Conservation (phyloP, 1,140 invertebrate genomes). For the Drosophila ogumai region DNA sequence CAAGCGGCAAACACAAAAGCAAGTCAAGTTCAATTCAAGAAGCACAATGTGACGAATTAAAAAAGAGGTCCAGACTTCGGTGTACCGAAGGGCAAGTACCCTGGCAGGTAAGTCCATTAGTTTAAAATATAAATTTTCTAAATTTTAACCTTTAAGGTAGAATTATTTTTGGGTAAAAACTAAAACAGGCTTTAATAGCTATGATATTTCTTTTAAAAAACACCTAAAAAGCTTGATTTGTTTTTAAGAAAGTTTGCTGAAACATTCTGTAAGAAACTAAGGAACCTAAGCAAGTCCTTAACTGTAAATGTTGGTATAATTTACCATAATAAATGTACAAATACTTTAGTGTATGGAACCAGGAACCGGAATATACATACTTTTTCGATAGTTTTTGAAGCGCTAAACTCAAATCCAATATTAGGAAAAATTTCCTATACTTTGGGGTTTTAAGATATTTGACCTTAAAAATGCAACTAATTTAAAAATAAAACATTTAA, state of each 20-base stretch:
- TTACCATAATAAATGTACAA: not conserved
- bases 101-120: conserved; percentile 19
- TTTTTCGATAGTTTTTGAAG: too few species aligned
- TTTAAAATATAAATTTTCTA: not conserved
- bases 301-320: not conserved
- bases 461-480: too few species aligned
- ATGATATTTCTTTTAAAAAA: not conserved
- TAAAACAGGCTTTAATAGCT: too few species aligned
- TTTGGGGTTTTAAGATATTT: too few species aligned
- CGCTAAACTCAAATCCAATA: too few species aligned
- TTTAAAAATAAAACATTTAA: too few species aligned
- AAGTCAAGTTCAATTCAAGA: conserved; percentile 23
- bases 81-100: conserved; percentile 23
- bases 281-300: not conserved
- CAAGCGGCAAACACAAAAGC: conserved; percentile 28
- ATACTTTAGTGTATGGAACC: too few species aligned
- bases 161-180: too few species aligned
- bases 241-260: not conserved
- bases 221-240: not conserved
- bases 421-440: too few species aligned
- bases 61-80: conserved; percentile 13
- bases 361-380: too few species aligned
- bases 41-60: conserved; percentile 12
- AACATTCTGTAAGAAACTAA: not conserved
- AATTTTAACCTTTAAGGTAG: too few species aligned